Evolutionary conservation across 37 sponge, comb jelly and placozoan genomes (phyloP).

Genomic region (Hormiphora californensis): DNA sequence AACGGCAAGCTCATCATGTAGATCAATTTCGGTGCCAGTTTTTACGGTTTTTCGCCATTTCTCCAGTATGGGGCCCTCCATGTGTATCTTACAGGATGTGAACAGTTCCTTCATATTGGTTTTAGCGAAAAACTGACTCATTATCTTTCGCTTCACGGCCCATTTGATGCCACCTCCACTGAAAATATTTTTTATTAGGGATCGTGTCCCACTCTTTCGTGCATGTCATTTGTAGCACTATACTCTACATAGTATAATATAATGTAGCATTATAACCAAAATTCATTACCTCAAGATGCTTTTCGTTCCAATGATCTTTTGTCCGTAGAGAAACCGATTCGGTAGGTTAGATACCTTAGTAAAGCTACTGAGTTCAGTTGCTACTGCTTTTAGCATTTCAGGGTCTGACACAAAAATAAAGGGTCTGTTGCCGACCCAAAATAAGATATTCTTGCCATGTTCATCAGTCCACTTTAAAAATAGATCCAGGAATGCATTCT

Average conservation of each 20-base stretch:
- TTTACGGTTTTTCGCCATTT: background rate
- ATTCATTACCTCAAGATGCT: too few species aligned
- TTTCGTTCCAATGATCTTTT: background rate
- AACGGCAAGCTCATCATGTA: background rate
- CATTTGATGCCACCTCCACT: background rate
- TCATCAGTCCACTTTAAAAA: background rate
- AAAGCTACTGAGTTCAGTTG: background rate
- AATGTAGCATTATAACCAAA: too few species aligned
- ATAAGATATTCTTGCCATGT: background rate
- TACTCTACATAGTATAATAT: too few species aligned
- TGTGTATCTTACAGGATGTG: background rate
- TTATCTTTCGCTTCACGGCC: conserved; percentile 5
- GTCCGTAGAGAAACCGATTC: background rate
- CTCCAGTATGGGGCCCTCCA: background rate
- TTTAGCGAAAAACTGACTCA: background rate
- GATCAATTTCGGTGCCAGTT: background rate
- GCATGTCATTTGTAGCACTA: too few species aligned
- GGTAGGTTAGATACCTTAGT: background rate
- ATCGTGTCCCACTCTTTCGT: too few species aligned
- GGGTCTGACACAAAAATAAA: background rate
- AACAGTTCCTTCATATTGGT: conserved; percentile 16
- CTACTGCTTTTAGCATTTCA: background rate
- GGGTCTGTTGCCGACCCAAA: background rate
- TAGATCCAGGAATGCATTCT: background rate
- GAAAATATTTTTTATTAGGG: too few species aligned